Base-by-base conservation (phyloP, 2,113 vertebrate species). In the Notarius quadriscutis region DNA sequence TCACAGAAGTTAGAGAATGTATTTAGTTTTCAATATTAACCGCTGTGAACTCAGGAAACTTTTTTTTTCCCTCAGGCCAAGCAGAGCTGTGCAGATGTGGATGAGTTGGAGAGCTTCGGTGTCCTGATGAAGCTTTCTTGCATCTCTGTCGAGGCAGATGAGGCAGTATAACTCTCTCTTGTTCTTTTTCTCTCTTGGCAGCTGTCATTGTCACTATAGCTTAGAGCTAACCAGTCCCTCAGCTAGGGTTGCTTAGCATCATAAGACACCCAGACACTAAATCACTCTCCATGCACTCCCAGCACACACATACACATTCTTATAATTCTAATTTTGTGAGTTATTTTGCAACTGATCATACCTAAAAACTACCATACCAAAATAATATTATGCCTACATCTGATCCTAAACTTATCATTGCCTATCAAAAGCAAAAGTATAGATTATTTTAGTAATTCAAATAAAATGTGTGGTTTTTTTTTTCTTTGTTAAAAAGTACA, bases 161-260 rank as follows among this genome's bases (percentile, higher is more conserved):
- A 83, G 80, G 69, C 34, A 83, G 55, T 34, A 30, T 55, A 53
- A 17, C 67, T 60, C 51, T 81, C 63, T 86, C 27, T 82, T 55
- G n/a, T 69, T 30, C 25, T 53, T 17, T 69, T 63, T 83, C 80
- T 88, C 80, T 86, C 77, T 75, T 51, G 80, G 48, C 87, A 88
- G 87, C 89, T 90, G 87, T 84, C 75, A 88, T 63, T 86, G 87
- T 90, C 89, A 90, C 80, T 90, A 65, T 83, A 86, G 89, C 89
- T 86, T 86, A 81, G 67, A 85, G 69, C 50, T 65, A 53, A 88
- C 65, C 50, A 88, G 41, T 83, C 87, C 63, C 81, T 84, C 9
- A 79, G 48, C 84, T 63, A 87, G 81, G 87, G 82, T 87, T 85
- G 86, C 53, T 86, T 69, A 90, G 84, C 83, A 90, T 91, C 89